Base-by-base conservation (phyloP, 2,797 vertebrate genomes). In the Acanthurus lineatus region DNA sequence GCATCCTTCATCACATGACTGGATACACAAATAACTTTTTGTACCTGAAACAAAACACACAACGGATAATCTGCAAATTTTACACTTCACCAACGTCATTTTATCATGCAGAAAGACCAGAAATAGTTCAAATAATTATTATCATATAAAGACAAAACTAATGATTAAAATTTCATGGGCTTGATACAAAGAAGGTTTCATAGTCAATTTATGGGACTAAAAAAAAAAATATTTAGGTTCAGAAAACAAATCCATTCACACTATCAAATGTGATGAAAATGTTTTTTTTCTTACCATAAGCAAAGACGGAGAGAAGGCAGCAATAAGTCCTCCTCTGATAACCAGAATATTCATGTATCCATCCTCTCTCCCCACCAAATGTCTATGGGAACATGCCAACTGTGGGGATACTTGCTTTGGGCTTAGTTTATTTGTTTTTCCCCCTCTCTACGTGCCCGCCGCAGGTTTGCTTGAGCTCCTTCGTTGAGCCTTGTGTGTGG, bases 361-460 rank as follows among this genome's bases (percentile, higher is more conserved):
- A 77, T 76, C 80, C 45, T 71, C 60, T 67, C 49, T 60, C 63
- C 78, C 77, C n/a, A 64, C 87, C 83, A 88, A 88, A 89, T 89
- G 85, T 86, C 77, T 69, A 69, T 90, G 86, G 81, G 81, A 90
- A 88, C 69, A 69, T 85, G 88, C 89, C 91, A 92, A 89, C 73
- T 82, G 88, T 82, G 82, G 70, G 76, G 84, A 91, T 84, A 87
- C 89, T 91, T 89, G 85, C 86, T 87, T 78, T 79, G 73, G 85
- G 82, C 81, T 92, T 88, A 91, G 85, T 83, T 84, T 91, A 86
- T 93, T 93, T 94, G 86, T 84, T 87, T 89, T 86, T 57, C 66
- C 70, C 75, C 80, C 71, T 86, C 84, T 84, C 81, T 91, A 53
- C 79, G 87, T 91, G 91, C 91, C 86, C 72, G 8, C 35, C 44